phyloP scores from a whole-genome alignment of 2,797 vertebrate genomes.

The Morelia viridis region DNA sequence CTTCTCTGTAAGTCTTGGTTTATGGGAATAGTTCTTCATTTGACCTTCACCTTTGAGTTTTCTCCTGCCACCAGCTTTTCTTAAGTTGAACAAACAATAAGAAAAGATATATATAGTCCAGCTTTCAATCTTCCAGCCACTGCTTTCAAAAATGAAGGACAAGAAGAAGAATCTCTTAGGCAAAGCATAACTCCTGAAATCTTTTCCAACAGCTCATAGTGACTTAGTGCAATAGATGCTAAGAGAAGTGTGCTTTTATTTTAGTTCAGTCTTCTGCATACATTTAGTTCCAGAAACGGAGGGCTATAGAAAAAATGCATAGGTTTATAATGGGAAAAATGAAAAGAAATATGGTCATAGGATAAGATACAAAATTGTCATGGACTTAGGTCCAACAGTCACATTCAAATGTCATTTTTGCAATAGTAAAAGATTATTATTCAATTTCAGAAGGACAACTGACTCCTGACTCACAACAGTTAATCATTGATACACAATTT shows the following conservation, averaged over 20 bases:
- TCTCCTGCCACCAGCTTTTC: background rate
- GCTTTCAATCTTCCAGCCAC: background rate
- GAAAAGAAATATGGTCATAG: background rate
- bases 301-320: background rate
- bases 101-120: background rate
- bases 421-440: background rate
- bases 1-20: background rate
- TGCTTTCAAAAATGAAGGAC: background rate
- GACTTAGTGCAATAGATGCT: background rate
- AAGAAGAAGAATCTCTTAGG: background rate
- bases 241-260: background rate
- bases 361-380: too few relatives aligned
- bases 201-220: background rate
- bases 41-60: conserved; percentile 3
- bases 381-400: background rate
- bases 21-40: background rate
- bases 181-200: background rate
- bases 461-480: background rate
- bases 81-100: conserved; percentile 4
- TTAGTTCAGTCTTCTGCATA: background rate
- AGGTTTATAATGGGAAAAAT: background rate
- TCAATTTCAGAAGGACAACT: background rate
- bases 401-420: background rate
- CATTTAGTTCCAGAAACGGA: background rate
- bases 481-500: background rate